Evolutionary conservation across 2,113 vertebrate genomes (phyloP).

Genomic region (Cervus canadensis): DNA sequence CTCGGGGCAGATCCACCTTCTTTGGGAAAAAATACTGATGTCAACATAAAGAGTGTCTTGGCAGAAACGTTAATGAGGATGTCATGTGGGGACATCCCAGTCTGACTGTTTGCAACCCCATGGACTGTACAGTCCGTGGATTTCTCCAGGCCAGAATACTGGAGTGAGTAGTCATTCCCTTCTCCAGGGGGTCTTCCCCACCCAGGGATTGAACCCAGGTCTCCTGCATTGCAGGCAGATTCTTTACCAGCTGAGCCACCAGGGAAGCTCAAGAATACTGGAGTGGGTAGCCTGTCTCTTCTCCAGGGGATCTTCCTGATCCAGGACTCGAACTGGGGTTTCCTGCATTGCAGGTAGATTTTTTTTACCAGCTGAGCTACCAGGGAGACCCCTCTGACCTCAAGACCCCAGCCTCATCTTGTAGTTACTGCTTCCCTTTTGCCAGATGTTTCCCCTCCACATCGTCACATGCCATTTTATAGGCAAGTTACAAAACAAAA

Average conservation of each 20-base stretch:
- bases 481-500: not conserved
- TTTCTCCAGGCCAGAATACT: not conserved
- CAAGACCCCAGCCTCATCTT: not conserved
- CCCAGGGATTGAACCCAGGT: not conserved
- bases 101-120: not conserved
- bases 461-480: not conserved
- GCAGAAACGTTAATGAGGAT: not conserved
- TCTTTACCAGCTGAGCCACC: not conserved
- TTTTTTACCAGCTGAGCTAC: not conserved
- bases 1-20: not conserved
- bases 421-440: not conserved
- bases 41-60: not conserved
- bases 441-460: not conserved
- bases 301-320: not conserved
- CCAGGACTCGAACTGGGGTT: not conserved
- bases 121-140: not conserved
- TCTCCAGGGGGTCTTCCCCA: not conserved
- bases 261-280: not conserved
- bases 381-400: not conserved
- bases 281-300: not conserved
- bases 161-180: not conserved
- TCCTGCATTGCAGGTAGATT: not conserved
- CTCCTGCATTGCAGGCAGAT: not conserved
- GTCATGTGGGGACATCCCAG: not conserved
- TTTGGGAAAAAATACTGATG: not conserved